phyloP scores from a whole-genome alignment of 2,888 invertebrate species.

The Byasa hedistus region DNA sequence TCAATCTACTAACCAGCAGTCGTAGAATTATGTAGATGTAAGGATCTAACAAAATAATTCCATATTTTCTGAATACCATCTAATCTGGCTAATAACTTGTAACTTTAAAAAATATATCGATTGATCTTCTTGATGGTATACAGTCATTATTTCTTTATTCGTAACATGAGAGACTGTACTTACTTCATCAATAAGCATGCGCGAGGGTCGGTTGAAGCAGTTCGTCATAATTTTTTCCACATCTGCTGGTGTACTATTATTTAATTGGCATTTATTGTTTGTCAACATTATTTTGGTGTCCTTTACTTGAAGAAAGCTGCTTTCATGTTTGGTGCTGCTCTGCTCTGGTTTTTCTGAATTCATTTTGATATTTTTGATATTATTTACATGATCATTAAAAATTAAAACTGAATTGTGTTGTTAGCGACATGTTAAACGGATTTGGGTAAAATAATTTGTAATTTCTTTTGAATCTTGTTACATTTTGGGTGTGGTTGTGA shows the following conservation, averaged over 20 bases:
- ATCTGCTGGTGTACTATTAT: slow-evolving; percentile 49
- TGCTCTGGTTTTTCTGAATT: not conserved
- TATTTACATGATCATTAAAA: slow-evolving; percentile 9
- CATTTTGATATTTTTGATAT: slow-evolving; percentile 7
- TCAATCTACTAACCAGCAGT: too few species aligned
- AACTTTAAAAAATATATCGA: too few species aligned
- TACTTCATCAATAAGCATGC: slow-evolving; percentile 34
- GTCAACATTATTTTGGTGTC: slow-evolving; percentile 44
- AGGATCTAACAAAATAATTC: too few species aligned
- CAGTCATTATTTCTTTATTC: too few species aligned
- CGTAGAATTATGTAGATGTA: too few species aligned
- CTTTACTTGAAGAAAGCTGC: slow-evolving; percentile 21
- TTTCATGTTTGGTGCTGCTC: slow-evolving; percentile 9
- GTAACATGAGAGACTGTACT: slow-evolving; percentile 19
- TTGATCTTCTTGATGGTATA: too few species aligned
- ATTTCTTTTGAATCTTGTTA: not conserved
- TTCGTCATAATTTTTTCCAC: slow-evolving; percentile 31
- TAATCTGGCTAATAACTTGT: too few species aligned
- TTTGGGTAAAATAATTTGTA: slow-evolving; percentile 1
- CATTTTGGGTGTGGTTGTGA: slow-evolving; percentile 7
- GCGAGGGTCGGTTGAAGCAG: slow-evolving; percentile 32
- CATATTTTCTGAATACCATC: too few species aligned
- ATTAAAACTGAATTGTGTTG: slow-evolving; percentile 11
- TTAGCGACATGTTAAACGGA: slow-evolving; percentile 27
- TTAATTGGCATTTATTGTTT: slow-evolving; percentile 60